Base-by-base conservation (phyloP, 2,113 vertebrate genomes). In the Elaphurus davidianus region DNA sequence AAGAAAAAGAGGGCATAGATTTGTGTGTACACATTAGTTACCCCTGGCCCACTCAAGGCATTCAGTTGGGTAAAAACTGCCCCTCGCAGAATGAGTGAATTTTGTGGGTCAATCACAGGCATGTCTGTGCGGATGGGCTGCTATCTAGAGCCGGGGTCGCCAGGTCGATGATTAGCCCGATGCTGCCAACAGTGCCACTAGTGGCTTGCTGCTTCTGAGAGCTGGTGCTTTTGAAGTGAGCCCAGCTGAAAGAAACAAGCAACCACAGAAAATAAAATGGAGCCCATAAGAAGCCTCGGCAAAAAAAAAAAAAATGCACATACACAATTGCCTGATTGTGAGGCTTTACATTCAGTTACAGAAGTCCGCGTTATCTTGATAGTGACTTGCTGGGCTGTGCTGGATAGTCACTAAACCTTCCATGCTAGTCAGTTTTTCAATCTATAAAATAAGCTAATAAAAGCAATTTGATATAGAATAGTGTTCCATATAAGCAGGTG, bases 371-470 rank as follows among this genome's bases (percentile, higher is more conserved):
- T 97, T 97, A 91, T 90, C 93, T 96, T 96, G 62, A 96, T 91
- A 90, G 91, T 96, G 96, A 98, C 95, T 98, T 91, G 93, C 97
- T 98, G 98, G 89, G 91, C 64, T 7, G 83, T 50, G 60, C 83
- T 91, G 62, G 16, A 97, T 96, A 97, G 93, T 97, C 91, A 96
- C 88, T 96, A 96, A 97, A 97, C 83, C 95, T 95, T 83, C 78
- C 84, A 59, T 94, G 91, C 55, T 54, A 87, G 83, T 91, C 88
- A 82, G 64, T 54, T 90, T 98, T 98, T 96, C 94, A 90, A 95
- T 98, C 97, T 96, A 97, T 91, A 91, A 98, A 98, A 86, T 97
- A 96, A 97, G 85, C 95, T 97, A 96, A 96, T 96, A 97, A 98
- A 98, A 98, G 98, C 94, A 96, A 98, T 92, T 96, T 87, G 91